Evolutionary conservation across 2,797 vertebrate genomes (phyloP).

Genomic region (Heteromormyrus szaboi): DNA sequence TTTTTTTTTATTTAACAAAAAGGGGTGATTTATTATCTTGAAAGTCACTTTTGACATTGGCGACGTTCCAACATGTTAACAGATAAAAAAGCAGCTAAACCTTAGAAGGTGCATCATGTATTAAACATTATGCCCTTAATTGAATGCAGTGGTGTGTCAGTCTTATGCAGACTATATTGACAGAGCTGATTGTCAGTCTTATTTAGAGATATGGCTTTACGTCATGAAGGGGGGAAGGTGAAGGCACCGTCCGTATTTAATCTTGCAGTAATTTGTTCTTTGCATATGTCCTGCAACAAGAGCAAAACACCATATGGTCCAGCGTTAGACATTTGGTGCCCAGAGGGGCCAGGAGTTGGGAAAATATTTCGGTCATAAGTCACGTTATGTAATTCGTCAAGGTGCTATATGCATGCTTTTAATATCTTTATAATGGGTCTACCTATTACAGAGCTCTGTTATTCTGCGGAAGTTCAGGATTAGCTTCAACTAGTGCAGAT

Average conservation of each 20-base stretch:
- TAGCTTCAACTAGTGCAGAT: not conserved
- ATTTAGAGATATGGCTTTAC: not conserved
- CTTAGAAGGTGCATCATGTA: not conserved
- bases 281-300: not conserved
- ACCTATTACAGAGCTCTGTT: not conserved
- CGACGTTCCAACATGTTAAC: not conserved
- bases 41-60: not conserved
- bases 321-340: not conserved
- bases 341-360: not conserved
- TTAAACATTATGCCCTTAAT: not conserved
- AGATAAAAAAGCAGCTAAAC: not conserved
- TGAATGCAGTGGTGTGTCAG: not conserved
- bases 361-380: not conserved
- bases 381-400: not conserved
- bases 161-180: not conserved
- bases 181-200: not conserved
- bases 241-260: not conserved
- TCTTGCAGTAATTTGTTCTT: constrained; percentile 7
- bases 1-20: not conserved
- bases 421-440: not conserved
- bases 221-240: not conserved
- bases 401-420: not conserved
- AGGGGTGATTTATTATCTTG: constrained; percentile 1
- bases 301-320: constrained; percentile 1
- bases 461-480: not conserved